Evolutionary conservation across 2,113 vertebrate genomes (phyloP).

Genomic region (Felis catus): DNA sequence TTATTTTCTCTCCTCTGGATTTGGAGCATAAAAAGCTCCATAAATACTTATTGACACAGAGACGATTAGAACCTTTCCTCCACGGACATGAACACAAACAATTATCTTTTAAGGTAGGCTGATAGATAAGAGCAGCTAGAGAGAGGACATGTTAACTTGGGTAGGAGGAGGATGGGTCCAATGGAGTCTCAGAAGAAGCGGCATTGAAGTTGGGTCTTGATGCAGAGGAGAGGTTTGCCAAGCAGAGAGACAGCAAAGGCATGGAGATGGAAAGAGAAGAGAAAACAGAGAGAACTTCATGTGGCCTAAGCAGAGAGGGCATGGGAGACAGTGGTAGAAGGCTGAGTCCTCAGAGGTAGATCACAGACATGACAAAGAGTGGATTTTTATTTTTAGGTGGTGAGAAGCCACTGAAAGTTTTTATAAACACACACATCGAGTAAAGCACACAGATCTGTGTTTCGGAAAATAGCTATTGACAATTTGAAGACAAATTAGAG

Average conservation of each 20-base stretch:
- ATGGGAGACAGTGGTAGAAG: neutral
- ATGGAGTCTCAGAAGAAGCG: neutral
- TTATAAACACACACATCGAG: neutral
- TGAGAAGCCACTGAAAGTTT: neutral
- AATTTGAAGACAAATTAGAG: neutral
- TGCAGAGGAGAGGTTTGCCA: neutral
- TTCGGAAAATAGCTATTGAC: constrained; percentile 7
- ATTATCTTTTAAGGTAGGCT: constrained; percentile 20
- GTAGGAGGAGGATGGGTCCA: neutral
- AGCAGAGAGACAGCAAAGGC: neutral
- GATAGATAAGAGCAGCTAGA: neutral
- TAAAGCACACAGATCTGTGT: neutral
- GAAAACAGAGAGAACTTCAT: neutral
- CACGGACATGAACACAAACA: neutral
- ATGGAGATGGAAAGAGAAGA: neutral
- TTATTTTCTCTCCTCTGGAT: too few species aligned
- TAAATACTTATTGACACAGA: neutral
- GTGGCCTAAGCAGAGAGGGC: neutral
- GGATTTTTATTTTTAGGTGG: neutral
- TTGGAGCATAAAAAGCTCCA: too few species aligned
- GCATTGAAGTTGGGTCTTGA: neutral
- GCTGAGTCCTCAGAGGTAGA: neutral
- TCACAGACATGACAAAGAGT: neutral
- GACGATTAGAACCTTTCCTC: neutral
- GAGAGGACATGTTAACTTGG: neutral